These are phyloP conservation scores for Pristionchus entomophagus DNA, from an alignment of 2,888 invertebrate genomes.

Conservation along the genomic window DNA sequence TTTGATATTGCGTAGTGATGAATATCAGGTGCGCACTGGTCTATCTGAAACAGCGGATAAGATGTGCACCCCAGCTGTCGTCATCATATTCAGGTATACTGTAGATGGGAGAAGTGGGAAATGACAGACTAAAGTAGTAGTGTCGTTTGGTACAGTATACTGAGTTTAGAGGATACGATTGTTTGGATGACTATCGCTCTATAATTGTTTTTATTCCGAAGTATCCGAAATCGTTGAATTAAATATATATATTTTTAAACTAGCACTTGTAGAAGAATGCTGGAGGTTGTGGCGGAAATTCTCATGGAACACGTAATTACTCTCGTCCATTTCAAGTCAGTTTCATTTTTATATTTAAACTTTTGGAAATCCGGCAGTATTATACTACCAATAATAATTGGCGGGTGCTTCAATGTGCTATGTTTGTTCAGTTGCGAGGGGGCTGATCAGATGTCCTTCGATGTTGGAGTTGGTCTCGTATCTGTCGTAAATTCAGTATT, in stretches of 20 bases:
- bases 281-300: conserved; percentile 8
- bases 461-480: conserved; percentile 4
- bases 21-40: conserved; percentile 27
- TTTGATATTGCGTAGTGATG: too few species aligned
- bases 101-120: neutral
- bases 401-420: neutral
- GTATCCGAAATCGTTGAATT: too few species aligned
- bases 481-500: conserved; percentile 39
- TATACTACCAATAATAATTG: neutral
- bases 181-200: too few species aligned
- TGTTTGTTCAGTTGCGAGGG: conserved; percentile 46
- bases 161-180: neutral
- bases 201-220: too few species aligned
- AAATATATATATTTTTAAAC: too few species aligned
- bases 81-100: conserved; percentile 17
- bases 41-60: conserved; percentile 21
- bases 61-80: conserved; percentile 27
- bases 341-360: neutral
- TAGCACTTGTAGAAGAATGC: neutral
- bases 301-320: conserved; percentile 31
- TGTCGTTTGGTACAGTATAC: too few species aligned
- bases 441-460: conserved; percentile 46
- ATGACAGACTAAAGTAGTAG: too few species aligned
- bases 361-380: neutral
- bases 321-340: conserved; percentile 23